Conservation (phyloP, 2,888 invertebrate genomes). For the Sinotaia quadrata region DNA sequence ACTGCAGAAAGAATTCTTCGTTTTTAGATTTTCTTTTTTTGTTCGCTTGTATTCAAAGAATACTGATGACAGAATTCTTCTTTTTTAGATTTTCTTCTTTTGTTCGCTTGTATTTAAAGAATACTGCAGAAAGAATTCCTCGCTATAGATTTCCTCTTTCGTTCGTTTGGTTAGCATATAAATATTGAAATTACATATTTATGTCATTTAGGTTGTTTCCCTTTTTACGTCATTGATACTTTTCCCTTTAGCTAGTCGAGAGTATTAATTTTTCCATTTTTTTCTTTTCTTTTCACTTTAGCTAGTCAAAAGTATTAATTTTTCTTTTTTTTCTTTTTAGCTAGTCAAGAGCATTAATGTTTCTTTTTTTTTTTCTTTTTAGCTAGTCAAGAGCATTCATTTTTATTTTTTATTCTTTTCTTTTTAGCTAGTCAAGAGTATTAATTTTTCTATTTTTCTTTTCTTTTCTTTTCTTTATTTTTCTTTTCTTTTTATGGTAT, state of each 20-base stretch:
- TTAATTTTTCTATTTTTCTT: not conserved
- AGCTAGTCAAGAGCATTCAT: not conserved
- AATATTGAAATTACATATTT: no score
- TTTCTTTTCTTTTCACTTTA: not conserved
- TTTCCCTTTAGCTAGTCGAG: not conserved
- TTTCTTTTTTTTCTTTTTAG: not conserved
- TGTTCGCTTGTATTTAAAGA: no score
- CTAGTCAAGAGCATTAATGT: not conserved
- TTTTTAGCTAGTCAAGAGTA: not conserved
- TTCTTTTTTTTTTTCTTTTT: not conserved
- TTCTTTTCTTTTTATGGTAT: not conserved
- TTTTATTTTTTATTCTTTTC: not conserved
- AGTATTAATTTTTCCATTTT: not conserved
- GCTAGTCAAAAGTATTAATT: not conserved
- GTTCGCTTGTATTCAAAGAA: no score
- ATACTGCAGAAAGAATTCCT: no score
- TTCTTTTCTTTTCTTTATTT: not conserved
- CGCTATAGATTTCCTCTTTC: no score
- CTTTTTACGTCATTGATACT: not conserved
- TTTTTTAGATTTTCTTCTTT: no score
- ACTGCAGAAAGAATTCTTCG: no score
- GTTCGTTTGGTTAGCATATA: no score
- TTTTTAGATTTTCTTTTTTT: no score
- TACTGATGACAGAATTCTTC: no score
- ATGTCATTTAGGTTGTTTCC: no score